These are phyloP conservation scores for Origma solitaria DNA, from an alignment of 2,113 vertebrate genomes.

Conservation along the genomic window DNA sequence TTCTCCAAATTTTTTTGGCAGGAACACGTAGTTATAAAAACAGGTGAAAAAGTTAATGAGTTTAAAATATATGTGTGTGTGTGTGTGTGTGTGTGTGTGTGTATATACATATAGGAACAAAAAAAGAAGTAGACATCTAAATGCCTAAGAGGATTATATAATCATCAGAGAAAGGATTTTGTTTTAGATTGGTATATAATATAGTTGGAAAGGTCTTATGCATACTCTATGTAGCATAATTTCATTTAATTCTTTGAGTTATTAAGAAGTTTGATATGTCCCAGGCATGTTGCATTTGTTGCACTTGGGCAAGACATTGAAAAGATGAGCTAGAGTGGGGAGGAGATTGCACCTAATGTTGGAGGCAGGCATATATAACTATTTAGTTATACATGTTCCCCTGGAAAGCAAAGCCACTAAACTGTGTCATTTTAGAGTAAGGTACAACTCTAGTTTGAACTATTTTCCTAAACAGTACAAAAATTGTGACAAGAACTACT, in stretches of 20 bases:
- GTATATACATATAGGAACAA: not conserved
- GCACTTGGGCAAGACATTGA: not conserved
- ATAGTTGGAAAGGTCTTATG: not conserved
- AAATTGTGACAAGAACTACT: not conserved
- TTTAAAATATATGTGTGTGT: not conserved
- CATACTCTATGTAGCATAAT: not conserved
- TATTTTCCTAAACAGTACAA: not conserved
- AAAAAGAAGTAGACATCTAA: no score
- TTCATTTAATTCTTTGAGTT: not conserved
- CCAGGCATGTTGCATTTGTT: not conserved
- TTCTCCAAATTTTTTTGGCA: not conserved
- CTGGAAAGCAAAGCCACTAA: not conserved
- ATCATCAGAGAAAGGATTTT: not conserved
- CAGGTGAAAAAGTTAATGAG: not conserved
- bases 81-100: no score
- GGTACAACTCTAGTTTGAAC: not conserved
- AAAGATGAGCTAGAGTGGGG: not conserved
- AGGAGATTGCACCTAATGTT: not conserved
- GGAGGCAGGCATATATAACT: not conserved
- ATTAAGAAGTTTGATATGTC: not conserved
- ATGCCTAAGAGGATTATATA: not conserved
- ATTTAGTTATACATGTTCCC: not conserved
- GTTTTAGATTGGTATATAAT: not conserved
- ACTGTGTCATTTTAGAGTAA: not conserved
- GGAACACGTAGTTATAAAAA: not conserved